Evolutionary conservation across 2,888 invertebrate genomes (phyloP).

Genomic region (Silvanus unidentatus): DNA sequence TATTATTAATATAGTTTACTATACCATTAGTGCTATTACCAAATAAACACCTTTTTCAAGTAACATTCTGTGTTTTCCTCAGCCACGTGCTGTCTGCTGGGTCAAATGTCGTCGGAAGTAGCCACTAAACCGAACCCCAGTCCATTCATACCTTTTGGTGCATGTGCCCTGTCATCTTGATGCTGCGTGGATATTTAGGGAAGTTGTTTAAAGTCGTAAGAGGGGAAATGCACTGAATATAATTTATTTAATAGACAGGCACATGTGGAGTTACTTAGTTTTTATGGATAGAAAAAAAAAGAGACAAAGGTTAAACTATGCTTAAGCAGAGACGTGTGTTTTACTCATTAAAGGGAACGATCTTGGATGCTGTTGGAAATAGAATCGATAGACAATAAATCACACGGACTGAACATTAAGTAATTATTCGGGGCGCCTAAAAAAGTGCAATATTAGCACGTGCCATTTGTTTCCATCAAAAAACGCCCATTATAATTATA

Average conservation of each 20-base stretch:
- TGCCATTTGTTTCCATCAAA: constrained; percentile 28
- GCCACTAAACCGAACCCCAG: constrained; percentile 32
- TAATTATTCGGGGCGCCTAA: constrained; percentile 1
- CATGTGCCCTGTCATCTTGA: constrained; percentile 19
- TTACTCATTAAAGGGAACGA: constrained; percentile 14
- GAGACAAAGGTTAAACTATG: constrained; percentile 29
- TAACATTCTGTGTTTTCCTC: background rate
- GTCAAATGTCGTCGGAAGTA: constrained; percentile 43
- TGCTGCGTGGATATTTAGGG: constrained; percentile 9
- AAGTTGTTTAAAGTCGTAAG: constrained; percentile 2
- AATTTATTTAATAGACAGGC: constrained; percentile 23
- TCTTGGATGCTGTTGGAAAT: too few species aligned
- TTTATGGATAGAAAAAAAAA: constrained; percentile 16
- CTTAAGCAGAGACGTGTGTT: constrained; percentile 32
- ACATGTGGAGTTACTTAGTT: constrained; percentile 27
- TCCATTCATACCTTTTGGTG: constrained; percentile 3
- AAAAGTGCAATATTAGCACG: constrained; percentile 22
- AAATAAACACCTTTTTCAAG: constrained; percentile 7
- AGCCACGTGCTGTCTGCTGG: constrained; percentile 42
- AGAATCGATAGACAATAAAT: too few species aligned
- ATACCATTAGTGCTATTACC: constrained; percentile 15
- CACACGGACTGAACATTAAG: constrained; percentile 11
- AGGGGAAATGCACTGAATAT: constrained; percentile 17
- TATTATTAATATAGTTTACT: constrained; percentile 12
- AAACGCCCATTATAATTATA: constrained; percentile 30